These are phyloP conservation scores for Sprattus sprattus DNA, from an alignment of 2,113 vertebrate species.

Conservation along the genomic window DNA sequence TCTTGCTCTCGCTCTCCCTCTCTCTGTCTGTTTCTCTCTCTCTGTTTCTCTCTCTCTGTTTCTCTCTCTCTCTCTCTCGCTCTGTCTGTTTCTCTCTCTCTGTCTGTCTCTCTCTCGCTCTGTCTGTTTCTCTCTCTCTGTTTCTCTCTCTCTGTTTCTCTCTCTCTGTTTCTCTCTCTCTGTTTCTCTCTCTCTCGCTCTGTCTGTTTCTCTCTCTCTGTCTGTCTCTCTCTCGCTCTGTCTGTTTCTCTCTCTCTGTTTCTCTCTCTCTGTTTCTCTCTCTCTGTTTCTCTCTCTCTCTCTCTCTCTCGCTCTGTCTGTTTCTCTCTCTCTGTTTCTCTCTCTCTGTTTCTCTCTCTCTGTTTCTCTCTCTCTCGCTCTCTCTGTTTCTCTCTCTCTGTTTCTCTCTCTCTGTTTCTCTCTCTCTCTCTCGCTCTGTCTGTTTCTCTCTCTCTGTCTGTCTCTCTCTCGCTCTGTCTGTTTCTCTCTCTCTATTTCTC, in stretches of 20 bases:
- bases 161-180: not conserved
- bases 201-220: too few species aligned
- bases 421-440: too few species aligned
- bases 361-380: not conserved
- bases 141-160: not conserved
- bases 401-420: not conserved
- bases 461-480: not conserved
- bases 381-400: constrained; percentile 20
- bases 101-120: not conserved
- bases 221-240: too few species aligned
- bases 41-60: not conserved
- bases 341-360: not conserved
- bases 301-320: not conserved
- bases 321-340: not conserved
- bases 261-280: too few species aligned
- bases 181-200: not conserved
- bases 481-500: too few species aligned
- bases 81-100: not conserved
- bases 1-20: not conserved
- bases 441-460: not conserved
- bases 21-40: not conserved
- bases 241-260: too few species aligned
- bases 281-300: not conserved
- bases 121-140: not conserved
- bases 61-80: not conserved